Conservation (phyloP, 2,888 invertebrate genomes). For the Griposia aprilina region DNA sequence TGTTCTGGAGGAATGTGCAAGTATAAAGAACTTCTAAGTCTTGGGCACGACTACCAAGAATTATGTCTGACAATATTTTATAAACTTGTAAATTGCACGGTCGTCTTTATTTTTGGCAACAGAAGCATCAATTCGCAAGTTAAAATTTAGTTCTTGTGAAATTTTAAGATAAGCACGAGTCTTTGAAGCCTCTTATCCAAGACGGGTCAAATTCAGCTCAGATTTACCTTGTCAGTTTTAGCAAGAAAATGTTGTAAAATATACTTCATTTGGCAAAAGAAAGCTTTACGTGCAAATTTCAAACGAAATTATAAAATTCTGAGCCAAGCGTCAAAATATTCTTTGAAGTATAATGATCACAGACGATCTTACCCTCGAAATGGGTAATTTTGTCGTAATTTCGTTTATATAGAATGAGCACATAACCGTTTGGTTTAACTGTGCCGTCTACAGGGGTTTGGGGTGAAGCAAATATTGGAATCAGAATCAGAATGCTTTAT, state of each 20-base stretch:
- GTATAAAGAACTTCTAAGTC: not conserved
- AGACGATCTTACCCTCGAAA: slow-evolving; percentile 16
- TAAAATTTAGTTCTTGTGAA: not conserved
- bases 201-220: slow-evolving; percentile 19
- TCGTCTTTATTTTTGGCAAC: not conserved
- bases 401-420: slow-evolving; percentile 16
- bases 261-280: not conserved
- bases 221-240: not conserved
- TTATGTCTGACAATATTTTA: not conserved
- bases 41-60: no score
- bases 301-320: slow-evolving; percentile 6
- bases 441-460: slow-evolving; percentile 4
- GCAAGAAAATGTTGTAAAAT: slow-evolving; percentile 11
- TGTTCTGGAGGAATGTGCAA: not conserved
- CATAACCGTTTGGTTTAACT: slow-evolving; percentile 35
- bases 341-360: slow-evolving; percentile 12
- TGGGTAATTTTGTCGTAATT: slow-evolving; percentile 13
- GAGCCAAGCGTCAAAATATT: not conserved
- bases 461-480: slow-evolving; percentile 20
- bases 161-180: not conserved
- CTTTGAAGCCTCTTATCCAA: slow-evolving; percentile 5
- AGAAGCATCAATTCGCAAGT: not conserved
- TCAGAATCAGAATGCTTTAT: no score
- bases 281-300: not conserved
- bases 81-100: not conserved